phyloP scores from a whole-genome alignment of 2,888 invertebrate genomes.

The Scaptomyza tumidula region DNA sequence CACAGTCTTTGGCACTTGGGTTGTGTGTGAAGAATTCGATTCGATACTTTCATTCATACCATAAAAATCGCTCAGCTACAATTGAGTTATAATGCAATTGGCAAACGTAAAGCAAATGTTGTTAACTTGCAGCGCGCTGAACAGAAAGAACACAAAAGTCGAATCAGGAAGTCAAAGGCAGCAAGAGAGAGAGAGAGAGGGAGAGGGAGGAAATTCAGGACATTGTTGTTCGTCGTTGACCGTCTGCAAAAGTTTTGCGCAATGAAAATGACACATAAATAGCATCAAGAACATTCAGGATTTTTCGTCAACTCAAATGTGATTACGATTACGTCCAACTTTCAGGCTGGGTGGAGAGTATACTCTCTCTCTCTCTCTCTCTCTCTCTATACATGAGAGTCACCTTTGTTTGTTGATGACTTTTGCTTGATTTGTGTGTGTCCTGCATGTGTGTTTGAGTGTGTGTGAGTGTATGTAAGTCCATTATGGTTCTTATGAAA shows the following conservation, averaged over 20 bases:
- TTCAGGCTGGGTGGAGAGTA: not conserved
- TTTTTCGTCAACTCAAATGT: constrained; percentile 64
- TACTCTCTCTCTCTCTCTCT: no score
- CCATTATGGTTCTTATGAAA: constrained; percentile 74
- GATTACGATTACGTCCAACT: constrained; percentile 69
- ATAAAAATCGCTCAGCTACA: constrained; percentile 74
- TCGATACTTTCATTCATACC: constrained; percentile 52
- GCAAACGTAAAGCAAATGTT: constrained; percentile 77
- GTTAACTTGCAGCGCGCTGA: constrained; percentile 61
- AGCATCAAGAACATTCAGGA: constrained; percentile 63
- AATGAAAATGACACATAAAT: constrained; percentile 75
- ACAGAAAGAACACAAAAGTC: constrained; percentile 6
- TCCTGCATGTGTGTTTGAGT: constrained; percentile 5
- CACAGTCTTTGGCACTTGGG: constrained; percentile 25
- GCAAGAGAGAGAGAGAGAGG: not conserved
- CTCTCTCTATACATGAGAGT: constrained; percentile 38
- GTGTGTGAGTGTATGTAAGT: constrained; percentile 47
- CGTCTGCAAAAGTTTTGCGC: constrained; percentile 53
- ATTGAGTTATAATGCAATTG: constrained; percentile 81
- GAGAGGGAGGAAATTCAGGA: constrained; percentile 27
- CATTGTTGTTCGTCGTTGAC: constrained; percentile 63
- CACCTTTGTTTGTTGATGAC: constrained; percentile 74
- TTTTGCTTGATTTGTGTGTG: constrained; percentile 56
- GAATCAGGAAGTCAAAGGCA: not conserved
- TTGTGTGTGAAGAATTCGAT: constrained; percentile 30